A percentile compares a stretch with the other conserved stretches of the same genome.
phyloP scores from a whole-genome alignment of 2,797 vertebrate species.

The Rhabdophis nuchalis region DNA sequence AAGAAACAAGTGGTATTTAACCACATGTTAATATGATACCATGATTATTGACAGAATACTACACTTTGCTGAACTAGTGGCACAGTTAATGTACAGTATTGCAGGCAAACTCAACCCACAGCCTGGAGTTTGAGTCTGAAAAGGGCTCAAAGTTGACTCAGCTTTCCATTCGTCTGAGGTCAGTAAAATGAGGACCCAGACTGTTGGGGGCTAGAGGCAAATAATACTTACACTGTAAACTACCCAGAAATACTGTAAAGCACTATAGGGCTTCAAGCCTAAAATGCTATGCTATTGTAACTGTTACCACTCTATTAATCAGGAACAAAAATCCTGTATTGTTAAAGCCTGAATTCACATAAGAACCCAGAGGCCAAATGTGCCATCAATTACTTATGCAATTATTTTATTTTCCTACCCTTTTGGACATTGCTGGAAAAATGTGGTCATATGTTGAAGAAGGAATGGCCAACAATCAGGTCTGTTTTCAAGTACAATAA shows the following conservation, averaged over 20 bases:
- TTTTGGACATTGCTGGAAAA: slow-evolving; percentile 78
- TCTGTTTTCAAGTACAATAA: slow-evolving; percentile 88
- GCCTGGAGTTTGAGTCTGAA: neutral
- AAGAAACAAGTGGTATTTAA: neutral
- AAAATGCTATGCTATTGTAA: neutral
- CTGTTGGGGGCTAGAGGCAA: neutral
- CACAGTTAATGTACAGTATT: neutral
- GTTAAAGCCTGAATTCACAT: neutral
- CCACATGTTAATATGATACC: neutral
- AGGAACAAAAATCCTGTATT: neutral
- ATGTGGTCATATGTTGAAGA: slow-evolving; percentile 80
- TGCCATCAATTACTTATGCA: neutral
- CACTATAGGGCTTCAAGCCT: neutral
- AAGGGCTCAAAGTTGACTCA: neutral
- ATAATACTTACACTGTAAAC: neutral
- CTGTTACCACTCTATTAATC: neutral
- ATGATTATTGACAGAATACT: neutral
- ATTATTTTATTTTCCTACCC: slow-evolving; percentile 69
- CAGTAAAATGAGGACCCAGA: neutral
- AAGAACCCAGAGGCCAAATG: neutral
- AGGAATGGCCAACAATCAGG: slow-evolving; percentile 86
- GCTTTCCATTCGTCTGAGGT: neutral
- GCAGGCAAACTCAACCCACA: neutral
- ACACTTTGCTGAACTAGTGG: neutral
- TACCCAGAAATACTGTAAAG: neutral